phyloP scores from a whole-genome alignment of 2,797 vertebrate genomes.

The Nasua narica region DNA sequence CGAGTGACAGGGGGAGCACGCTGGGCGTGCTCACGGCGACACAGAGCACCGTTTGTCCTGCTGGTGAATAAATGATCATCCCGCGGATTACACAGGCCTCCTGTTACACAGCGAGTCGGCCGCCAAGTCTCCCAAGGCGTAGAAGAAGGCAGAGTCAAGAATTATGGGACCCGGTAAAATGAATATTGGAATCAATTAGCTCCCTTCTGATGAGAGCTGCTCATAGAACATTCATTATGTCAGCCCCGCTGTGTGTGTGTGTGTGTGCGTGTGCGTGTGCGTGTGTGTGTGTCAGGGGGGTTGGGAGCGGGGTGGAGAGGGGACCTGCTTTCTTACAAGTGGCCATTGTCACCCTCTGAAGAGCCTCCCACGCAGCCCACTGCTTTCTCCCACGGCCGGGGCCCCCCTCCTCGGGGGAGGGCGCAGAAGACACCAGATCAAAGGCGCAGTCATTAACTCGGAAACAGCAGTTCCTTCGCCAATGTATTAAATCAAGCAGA shows the following conservation, averaged over 20 bases:
- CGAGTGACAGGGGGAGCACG: not conserved
- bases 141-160: constrained; percentile 51
- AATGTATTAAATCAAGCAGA: constrained; percentile 21
- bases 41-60: not conserved
- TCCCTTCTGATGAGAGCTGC: constrained; percentile 39
- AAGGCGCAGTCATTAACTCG: not conserved
- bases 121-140: not conserved
- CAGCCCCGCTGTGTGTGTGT: too few species aligned
- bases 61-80: not conserved
- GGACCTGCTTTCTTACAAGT: constrained; percentile 10
- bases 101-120: not conserved
- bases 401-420: not conserved
- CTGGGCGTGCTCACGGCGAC: not conserved
- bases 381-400: not conserved
- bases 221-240: not conserved
- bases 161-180: constrained; percentile 37
- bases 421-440: not conserved
- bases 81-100: not conserved
- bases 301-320: not conserved
- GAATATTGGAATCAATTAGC: constrained; percentile 55
- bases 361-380: not conserved
- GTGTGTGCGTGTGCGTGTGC: too few species aligned
- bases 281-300: not conserved
- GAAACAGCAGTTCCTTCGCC: not conserved
- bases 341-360: not conserved